phyloP scores from a whole-genome alignment of 2,113 vertebrate genomes.

The Megaptera novaeangliae region DNA sequence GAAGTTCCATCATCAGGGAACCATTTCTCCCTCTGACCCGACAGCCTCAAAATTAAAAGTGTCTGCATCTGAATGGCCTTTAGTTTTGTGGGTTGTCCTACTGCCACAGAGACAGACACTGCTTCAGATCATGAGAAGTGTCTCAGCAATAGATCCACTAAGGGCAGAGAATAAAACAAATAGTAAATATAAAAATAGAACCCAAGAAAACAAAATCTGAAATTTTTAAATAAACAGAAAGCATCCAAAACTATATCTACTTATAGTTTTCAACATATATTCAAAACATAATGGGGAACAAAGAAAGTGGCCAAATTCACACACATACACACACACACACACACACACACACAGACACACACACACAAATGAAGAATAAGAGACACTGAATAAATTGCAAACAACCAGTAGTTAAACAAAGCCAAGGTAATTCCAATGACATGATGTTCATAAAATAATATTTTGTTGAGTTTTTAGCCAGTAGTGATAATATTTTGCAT shows the following conservation, averaged over 20 bases:
- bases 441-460: neutral
- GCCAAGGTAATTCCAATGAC: neutral
- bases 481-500: neutral
- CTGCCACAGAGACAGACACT: neutral
- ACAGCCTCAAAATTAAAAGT: neutral
- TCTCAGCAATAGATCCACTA: neutral
- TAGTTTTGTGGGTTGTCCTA: neutral
- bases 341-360: neutral
- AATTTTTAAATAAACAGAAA: neutral
- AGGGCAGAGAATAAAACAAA: neutral
- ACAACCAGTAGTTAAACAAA: neutral
- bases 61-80: neutral
- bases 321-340: neutral
- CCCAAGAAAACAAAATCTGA: neutral
- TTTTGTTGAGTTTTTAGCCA: neutral
- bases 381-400: neutral
- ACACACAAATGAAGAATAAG: neutral
- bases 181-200: neutral
- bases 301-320: neutral
- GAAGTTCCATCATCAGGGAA: neutral
- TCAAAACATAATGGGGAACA: neutral
- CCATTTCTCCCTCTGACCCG: neutral
- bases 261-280: neutral
- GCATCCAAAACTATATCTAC: neutral
- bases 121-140: neutral